phyloP scores from a whole-genome alignment of 2,113 vertebrate genomes.

The Myrmophylax atrothorax region DNA sequence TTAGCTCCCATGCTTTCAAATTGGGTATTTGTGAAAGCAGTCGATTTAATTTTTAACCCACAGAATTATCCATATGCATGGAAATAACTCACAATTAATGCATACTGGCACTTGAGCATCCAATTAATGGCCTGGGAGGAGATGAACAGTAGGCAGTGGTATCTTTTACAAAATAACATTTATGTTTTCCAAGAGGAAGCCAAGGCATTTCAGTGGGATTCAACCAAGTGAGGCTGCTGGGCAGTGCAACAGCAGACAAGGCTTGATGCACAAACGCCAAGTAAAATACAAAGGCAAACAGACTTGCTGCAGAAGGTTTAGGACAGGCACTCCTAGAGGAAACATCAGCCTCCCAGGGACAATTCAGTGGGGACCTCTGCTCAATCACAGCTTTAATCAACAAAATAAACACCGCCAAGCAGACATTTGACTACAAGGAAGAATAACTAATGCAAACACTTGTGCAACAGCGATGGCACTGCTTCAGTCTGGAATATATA shows the following conservation, averaged over 20 bases:
- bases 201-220: background rate
- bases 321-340: background rate
- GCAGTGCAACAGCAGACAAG: background rate
- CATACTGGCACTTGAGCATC: background rate
- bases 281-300: background rate
- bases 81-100: background rate
- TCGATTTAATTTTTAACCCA: background rate
- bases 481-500: background rate
- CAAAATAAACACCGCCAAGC: background rate
- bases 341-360: background rate
- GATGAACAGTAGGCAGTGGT: background rate
- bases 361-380: background rate
- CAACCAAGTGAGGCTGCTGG: background rate
- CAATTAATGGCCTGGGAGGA: background rate
- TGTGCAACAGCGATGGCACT: background rate
- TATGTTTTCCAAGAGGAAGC: background rate
- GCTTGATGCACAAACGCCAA: background rate
- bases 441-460: slow-evolving; percentile 2
- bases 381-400: slow-evolving; percentile 19
- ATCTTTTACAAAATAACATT: background rate
- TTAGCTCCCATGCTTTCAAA: background rate
- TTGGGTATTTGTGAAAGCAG: background rate
- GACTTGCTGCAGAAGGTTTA: background rate
- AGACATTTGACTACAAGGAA: slow-evolving; percentile 15
- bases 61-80: background rate